Evolutionary conservation across 2,113 vertebrate species (phyloP), one percentile per base, ranked within the genome.

Genomic region (Oxyura jamaicensis): DNA sequence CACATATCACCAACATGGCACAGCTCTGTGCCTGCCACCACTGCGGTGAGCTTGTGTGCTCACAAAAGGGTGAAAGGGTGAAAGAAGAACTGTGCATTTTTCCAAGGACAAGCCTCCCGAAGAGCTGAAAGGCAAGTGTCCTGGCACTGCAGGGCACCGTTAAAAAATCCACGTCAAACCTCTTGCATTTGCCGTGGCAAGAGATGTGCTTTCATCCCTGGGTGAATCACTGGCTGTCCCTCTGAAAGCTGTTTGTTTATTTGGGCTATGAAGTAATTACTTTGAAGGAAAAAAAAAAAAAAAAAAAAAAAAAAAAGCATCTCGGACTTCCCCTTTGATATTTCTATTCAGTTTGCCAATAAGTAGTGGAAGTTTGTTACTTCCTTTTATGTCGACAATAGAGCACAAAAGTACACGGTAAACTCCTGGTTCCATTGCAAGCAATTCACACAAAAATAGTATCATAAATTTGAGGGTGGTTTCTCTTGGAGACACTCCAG

Each of bases 361-460:
- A 94, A 85, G 87, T 82, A 85, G 92, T 95, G 91, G 96, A 96
- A 96, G 93, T 95, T 92, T 95, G 83, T 73, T 63, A 80, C 92
- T 96, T 96, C 96, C 96, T 96, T 97, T 96, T 93, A 79, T 94
- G 92, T 89, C 86, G 86, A 72, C 62, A 87, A 66, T 35, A 92
- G 83, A 86, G 84, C 88, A 85, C 66, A 94, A 93, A 96, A 97
- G 91, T 94, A 95, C 96, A 63, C 0, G 62, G 95, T 96, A 91
- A 96, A 95, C 91, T 92, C 95, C 93, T 93, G 41, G 91, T 93
- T 93, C 89, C 76, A 31, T 39, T 69, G 55, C 83, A 89, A 94
- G 66, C 33, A 58, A 73, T 28, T 86, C 41, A 66, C 41, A 79
- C 44, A 88, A 82, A 82, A 91, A 78, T n/a, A 95, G 55, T 75